Evolutionary conservation across 2,888 invertebrate genomes (phyloP), one percentile per base, ranked within the genome.

Genomic region (Yponomeuta malinellus): DNA sequence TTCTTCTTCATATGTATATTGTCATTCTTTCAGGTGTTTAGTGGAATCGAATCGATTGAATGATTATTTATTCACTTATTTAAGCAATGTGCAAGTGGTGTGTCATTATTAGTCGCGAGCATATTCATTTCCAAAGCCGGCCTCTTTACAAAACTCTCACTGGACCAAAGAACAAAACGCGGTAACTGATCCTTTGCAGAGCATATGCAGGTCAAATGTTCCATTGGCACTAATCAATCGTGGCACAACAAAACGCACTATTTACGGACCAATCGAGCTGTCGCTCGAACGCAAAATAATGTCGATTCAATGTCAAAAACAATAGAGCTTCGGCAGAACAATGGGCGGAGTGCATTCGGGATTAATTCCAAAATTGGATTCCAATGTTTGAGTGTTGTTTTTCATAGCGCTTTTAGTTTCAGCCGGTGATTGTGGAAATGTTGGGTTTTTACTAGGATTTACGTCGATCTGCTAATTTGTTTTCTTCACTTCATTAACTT

Each of bases 201-300:
- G 31, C 68, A 68, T 68, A 31, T 48, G 68, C 68, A 52, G 52
- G 52, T 52, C 48, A 12, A 52, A 52, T 63, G 70, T 59, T 12
- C n/a, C 31, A 31, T 70, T 70, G 81, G 80, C 81, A 81, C 77
- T 86, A 86, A 87, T 88, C 87, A 87, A 87, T 87, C 85, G 83
- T 76, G 76, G 48, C 6, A 52, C 80, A 76, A 86, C 86, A 87
- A 86, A 85, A 84, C 85, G 80, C 78, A 85, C 85, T 89, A 88
- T 89, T 86, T 83, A 83, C 83, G 81, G 81, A 88, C 87, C 90
- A 87, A 88, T 88, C 88, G 87, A 84, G 83, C 85, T 86, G 84
- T 84, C 83, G 31, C 52, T 23, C 83, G 83, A 79, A 83, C 83
- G 84, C 85, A 87, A 68, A 68, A 68, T 68, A 87, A 89, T 84